Evolutionary conservation across 2,888 invertebrate species (phyloP).

Genomic region (Chromoteleia sp.): DNA sequence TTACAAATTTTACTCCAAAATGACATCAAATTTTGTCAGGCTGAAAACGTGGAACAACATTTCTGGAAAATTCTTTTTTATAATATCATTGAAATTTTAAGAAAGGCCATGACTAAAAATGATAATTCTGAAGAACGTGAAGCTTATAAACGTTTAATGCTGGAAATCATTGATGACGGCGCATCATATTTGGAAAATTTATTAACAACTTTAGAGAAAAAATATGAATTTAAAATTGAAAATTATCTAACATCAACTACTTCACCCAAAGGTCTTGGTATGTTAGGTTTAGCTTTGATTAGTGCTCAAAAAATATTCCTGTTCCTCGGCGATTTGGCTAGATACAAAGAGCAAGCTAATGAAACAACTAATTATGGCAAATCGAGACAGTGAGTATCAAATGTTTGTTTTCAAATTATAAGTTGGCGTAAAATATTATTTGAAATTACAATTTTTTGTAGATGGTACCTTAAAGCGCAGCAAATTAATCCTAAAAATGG

Average conservation of each 20-base stretch:
- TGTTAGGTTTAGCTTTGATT: constrained; percentile 91
- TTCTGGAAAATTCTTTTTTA: constrained; percentile 97
- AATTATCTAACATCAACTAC: constrained; percentile 85
- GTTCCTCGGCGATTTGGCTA: constrained; percentile 95
- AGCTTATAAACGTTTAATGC: constrained; percentile 88
- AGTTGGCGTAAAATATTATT: not conserved
- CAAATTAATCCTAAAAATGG: constrained; percentile 98
- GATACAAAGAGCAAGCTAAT: constrained; percentile 94
- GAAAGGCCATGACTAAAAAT: constrained; percentile 87
- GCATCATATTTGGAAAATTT: constrained; percentile 91
- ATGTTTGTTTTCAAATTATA: not conserved
- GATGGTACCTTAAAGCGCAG: constrained; percentile 97
- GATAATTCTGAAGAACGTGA: constrained; percentile 88
- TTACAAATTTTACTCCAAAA: constrained; percentile 89
- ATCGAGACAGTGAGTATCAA: constrained; percentile 88
- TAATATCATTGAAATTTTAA: constrained; percentile 93
- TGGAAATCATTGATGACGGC: constrained; percentile 92
- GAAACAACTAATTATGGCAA: constrained; percentile 92
- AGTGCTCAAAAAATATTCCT: constrained; percentile 95
- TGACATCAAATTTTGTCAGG: constrained; percentile 94
- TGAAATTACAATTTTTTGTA: constrained; percentile 75
- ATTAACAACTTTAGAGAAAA: constrained; percentile 89
- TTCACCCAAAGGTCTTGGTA: constrained; percentile 88
- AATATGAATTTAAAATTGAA: constrained; percentile 90
- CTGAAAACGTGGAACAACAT: constrained; percentile 94